A percentile compares a stretch with the other conserved stretches of the same genome.
Evolutionary conservation across 2,113 vertebrate genomes (phyloP).

Genomic region (Mesembrinibis cayennensis): DNA sequence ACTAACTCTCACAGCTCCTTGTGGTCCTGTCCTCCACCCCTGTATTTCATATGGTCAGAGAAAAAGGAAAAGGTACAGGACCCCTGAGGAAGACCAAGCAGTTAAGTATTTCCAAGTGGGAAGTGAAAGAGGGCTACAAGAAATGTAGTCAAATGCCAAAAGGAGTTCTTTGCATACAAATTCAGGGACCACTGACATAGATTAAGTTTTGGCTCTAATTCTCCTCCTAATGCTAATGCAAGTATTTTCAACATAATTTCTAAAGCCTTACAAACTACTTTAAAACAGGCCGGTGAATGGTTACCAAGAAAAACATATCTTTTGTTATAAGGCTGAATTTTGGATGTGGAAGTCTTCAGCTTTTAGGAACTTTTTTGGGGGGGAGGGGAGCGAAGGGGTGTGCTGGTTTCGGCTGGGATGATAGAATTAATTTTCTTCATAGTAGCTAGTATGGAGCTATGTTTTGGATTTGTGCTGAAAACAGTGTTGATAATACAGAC

Average conservation of each 20-base stretch:
- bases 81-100: background rate
- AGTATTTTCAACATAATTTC: background rate
- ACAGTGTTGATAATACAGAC: background rate
- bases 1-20: background rate
- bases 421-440: background rate
- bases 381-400: accelerated
- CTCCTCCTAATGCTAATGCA: background rate
- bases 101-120: background rate
- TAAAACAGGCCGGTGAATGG: background rate
- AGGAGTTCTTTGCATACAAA: background rate
- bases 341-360: background rate
- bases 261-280: background rate
- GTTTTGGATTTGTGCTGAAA: background rate
- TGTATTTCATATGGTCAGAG: background rate
- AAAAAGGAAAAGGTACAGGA: background rate
- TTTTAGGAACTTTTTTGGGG: background rate
- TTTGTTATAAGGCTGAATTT: background rate
- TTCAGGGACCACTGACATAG: background rate
- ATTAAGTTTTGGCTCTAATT: background rate
- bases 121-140: background rate
- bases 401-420: background rate
- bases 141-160: background rate
- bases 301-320: accelerated
- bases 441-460: background rate
- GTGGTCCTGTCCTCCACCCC: background rate